Evolutionary conservation across 2,113 vertebrate species (phyloP), one percentile per base, ranked within the genome.

Genomic region (Daubentonia madagascariensis): DNA sequence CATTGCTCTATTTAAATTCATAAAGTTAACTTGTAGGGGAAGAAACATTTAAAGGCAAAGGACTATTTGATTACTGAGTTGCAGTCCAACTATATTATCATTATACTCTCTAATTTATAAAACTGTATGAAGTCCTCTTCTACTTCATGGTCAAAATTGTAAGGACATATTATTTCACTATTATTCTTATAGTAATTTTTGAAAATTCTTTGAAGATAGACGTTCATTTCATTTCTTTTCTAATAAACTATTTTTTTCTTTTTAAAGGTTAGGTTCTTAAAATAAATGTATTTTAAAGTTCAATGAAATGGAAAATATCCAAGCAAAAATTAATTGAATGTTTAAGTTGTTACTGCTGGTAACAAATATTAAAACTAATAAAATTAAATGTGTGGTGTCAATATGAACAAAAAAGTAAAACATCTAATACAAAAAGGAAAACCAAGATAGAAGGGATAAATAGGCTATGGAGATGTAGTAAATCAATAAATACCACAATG

Each of bases 341-440:
- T 17, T 59, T 70, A 28, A 61, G 32, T 50, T 40, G 2, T 86
- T 96, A 65, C 13, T 94, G 10, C 59, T 89, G 28, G 10, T 88
- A 35, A 88, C 52, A 87, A 83, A 83, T 45, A 84, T 32, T 18
- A 85, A 94, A 94, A 94, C 32, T 65, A 95, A 72, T 94, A 50
- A 59, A 73, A 81, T 54, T 50, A 68, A 84, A 65, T 57, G 20
- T 88, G 11, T 72, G 16, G 10, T 88, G 37, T 23, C 35, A 67
- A 95, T 91, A 91, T 91, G 32, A 79, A 72, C 61, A 86, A 72
- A 81, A 95, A 86, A 57, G 48, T 91, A 65, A 91, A 91, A 73
- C 37, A 61, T 93, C 32, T 87, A 90, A 95, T 0, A 48, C 10
- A 70, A 43, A 87, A 68, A 50, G 1, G 2, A 61, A 75, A 10